Evolutionary conservation across 2,113 vertebrate genomes (phyloP), one percentile per base, ranked within the genome.

Genomic region (Brachyhypopomus gauderio): DNA sequence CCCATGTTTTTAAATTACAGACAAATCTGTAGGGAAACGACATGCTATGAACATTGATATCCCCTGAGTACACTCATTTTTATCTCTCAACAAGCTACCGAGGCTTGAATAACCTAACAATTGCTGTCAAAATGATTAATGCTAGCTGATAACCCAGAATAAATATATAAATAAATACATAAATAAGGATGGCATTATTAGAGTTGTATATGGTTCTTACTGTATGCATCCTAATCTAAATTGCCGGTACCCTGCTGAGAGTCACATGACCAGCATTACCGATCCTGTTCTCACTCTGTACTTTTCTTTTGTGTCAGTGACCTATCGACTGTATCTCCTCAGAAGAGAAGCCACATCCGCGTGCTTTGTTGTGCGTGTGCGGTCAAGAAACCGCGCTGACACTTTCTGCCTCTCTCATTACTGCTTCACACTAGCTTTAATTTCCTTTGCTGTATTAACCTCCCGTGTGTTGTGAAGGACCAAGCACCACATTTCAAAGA

Each of bases 201-300:
- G 36, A 34, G 69, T 45, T 76, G 72, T 60, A 41, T 62, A 60
- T 63, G 7, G 16, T 23, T 41, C 36, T 81, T 76, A 70, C 75
- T 81, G 36, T 64, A 59, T 30, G 19, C 36, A 70, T 36, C 71
- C n/a, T 70, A 48, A 41, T 22, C 1, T 16, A 80, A 79, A 84
- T 72, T 8, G 55, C 62, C 63, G 52, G 71, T 25, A 67, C n/a
- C 34, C 41, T 45, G 63, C 64, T 55, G 38, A 63, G 64, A 62
- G 48, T 59, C 55, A 75, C 77, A 84, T 75, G 48, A 38, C 60
- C 60, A 66, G 59, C 77, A 75, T 75, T 62, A 75, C 82, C 52
- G 70, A 76, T 75, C 55, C 30, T 75, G 79, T 84, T 79, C 75
- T 83, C 63, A 23, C 45, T 75, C 58, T 69, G 63, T 5, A 41